Evolutionary conservation across 1,140 invertebrate genomes (phyloP), one percentile per base, ranked within the genome.

Genomic region (Hyles euphorbiae): DNA sequence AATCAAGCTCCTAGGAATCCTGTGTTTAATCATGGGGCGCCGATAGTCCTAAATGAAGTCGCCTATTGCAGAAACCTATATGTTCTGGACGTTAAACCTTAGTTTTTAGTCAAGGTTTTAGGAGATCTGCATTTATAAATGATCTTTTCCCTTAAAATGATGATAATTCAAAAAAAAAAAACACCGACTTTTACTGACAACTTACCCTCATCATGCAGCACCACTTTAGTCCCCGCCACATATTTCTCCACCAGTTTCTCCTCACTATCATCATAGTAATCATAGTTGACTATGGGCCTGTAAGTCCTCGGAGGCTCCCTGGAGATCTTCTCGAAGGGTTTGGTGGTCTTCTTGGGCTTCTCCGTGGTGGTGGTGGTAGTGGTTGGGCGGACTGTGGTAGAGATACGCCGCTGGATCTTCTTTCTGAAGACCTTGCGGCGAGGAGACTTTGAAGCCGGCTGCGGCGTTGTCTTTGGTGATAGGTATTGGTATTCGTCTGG

Each of bases 251-350:
- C 79, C 6, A 93, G 68, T 22, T 90, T 89, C 34, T 90, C 87
- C 54, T 90, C 89, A 12, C 91, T 91, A 58, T 93, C 92, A 63
- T 93, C 93, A 68, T 94, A 94, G 74, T 94, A 94, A 75, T 94
- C 93, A 65, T 93, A 94, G 68, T 93, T 92, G 2, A 85, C 73
- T 3, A 91, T 83, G 47, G 84, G 89, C 53, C 74, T 76, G 72
- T 69, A 87, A 32, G 68, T 70, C 61, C 70, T 81, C n/a, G 70
- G 74, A 33, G 65, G 54, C 22, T 61, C 63, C 36, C 79, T 68
- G 9, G 73, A 43, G 45, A 78, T 55, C 57, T 80, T 88, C 60
- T 87, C 83, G 55, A 85, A 87, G 0, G 83, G 80, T 66, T 79
- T 82, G 44, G 69, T 75, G 8, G 55, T 78, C 68, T 62, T 70